A percentile compares a stretch with the other conserved stretches of the same genome.
phyloP scores from a whole-genome alignment of 2,113 vertebrate species.

The Lutjanus erythropterus region DNA sequence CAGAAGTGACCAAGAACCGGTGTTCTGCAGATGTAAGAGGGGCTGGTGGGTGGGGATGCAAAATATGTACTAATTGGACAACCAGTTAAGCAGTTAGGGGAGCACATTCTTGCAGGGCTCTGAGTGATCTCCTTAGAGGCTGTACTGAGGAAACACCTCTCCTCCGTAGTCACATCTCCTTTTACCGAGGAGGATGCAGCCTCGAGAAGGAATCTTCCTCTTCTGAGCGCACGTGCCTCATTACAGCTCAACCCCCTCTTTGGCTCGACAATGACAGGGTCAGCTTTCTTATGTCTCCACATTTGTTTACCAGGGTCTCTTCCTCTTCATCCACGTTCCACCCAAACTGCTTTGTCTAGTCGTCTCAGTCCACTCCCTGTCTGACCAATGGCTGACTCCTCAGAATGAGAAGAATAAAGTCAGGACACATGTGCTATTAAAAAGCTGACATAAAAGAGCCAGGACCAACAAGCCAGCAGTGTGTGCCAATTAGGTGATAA shows the following conservation, averaged over 20 bases:
- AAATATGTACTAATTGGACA: slow-evolving; percentile 85
- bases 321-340: slow-evolving; percentile 74
- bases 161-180: slow-evolving; percentile 49
- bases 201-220: slow-evolving; percentile 78
- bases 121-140: slow-evolving; percentile 90
- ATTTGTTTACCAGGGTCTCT: slow-evolving; percentile 68
- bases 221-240: slow-evolving; percentile 81
- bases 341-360: slow-evolving; percentile 84
- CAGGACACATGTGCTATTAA: slow-evolving; percentile 78
- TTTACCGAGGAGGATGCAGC: slow-evolving; percentile 42
- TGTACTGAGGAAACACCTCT: slow-evolving; percentile 57
- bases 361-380: slow-evolving; percentile 86
- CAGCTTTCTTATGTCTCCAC: slow-evolving; percentile 70
- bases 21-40: slow-evolving; percentile 42
- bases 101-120: slow-evolving; percentile 87
- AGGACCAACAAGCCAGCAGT: slow-evolving; percentile 59
- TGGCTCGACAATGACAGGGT: slow-evolving; percentile 72
- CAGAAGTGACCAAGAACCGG: slow-evolving; percentile 9
- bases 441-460: slow-evolving; percentile 74
- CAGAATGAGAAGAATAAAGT: slow-evolving; percentile 82
- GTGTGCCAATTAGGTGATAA: slow-evolving; percentile 91
- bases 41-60: slow-evolving; percentile 36
- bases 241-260: slow-evolving; percentile 77
- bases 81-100: slow-evolving; percentile 87
- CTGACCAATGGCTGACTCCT: slow-evolving; percentile 86